Base-by-base conservation (phyloP, 2,797 vertebrate genomes). In the Sebastes hubbsi region DNA sequence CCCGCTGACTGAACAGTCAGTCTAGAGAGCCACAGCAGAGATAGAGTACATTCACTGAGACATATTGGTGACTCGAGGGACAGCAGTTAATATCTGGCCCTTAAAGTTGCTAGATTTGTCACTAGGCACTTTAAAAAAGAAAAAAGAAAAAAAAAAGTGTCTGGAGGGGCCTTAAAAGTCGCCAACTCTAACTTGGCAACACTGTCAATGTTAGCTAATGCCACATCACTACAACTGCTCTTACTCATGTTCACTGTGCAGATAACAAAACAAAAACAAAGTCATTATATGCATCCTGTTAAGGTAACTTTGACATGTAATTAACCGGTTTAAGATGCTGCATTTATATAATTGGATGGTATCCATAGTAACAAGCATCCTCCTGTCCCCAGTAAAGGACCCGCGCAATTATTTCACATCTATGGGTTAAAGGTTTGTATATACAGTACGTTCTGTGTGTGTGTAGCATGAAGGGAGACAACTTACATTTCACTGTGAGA, bases 291-390 rank as follows among this genome's bases (percentile, higher is more conserved):
- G 7, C 52, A 63, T 46, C 76, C 32, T 61, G 54, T 61, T 49
- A 55, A 60, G 16, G 38, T 75, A 67, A 58, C 54, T 79, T 56
- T 32, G 67, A 54, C 49, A 36, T 60, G 54, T 38, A 77, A 82
- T 73, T 80, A 74, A 72, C 24, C 24, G 34, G n/a, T 24, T 54
- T 64, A 66, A 56, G 60, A 73, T 20, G 36, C 36, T 11, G n/a
- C 12, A 12, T 70, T 49, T 60, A 30, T n/a, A 36, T 56, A 12
- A 3, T 9, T 65, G 24, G 59, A 29, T 38, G 6, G 90, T 89
- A 74, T 86, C 82, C 76, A 83, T 72, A 77, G 62, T 55, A 86
- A 86, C 81, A 66, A 72, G 58, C 75, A 72, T 72, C 59, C 42
- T 24, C 29, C 14, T n/a, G 10, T 38, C 22, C 6, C 20, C 29